Conservation (phyloP, 2,113 vertebrate genomes). For the Archilochus colubris region DNA sequence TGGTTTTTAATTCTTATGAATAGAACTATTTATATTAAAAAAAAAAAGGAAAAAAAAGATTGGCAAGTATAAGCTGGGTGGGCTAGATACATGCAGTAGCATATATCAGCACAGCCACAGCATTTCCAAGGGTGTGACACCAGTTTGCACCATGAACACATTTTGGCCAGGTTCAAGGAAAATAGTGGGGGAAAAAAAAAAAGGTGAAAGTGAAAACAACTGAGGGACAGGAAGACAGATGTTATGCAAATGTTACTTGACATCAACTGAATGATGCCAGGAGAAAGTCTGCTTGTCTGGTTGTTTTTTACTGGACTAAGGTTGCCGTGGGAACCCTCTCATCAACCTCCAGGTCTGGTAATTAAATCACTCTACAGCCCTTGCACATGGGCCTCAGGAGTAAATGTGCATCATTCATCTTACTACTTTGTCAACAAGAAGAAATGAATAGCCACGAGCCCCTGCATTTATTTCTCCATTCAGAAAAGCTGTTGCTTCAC, state of each 20-base stretch:
- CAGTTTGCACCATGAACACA: not conserved
- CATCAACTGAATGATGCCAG: not conserved
- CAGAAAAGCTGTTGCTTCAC: not conserved
- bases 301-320: not conserved
- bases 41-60: not conserved
- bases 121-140: not conserved
- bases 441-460: not conserved
- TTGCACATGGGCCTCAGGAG: not conserved
- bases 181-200: not conserved
- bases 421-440: not conserved
- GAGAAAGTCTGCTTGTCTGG: not conserved
- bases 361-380: not conserved
- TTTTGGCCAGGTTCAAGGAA: not conserved
- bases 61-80: not conserved
- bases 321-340: constrained; percentile 31
- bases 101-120: not conserved
- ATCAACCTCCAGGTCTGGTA: not conserved
- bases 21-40: not conserved
- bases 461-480: not conserved
- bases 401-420: not conserved
- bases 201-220: not conserved
- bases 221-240: not conserved
- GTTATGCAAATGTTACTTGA: not conserved
- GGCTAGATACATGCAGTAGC: not conserved
- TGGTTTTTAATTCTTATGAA: not conserved